Base-by-base conservation (phyloP, 2,113 vertebrate species). In the Nycticryphes semicollaris region DNA sequence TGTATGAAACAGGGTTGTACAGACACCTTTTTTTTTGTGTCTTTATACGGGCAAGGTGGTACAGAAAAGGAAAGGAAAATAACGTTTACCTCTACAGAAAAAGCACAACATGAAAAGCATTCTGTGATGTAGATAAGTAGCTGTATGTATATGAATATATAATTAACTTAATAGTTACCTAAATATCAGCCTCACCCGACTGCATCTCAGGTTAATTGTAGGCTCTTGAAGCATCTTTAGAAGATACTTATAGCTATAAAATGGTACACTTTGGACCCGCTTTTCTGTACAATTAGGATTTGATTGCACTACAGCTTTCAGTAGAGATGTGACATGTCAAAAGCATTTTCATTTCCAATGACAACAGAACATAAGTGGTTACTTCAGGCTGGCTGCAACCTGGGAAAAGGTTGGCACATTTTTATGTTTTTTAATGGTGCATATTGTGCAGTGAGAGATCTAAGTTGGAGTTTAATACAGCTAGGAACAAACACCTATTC, bases 351-450 rank as follows among this genome's bases (percentile, higher is more conserved):
- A 93, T 81, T 87, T 78, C 21, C 56, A 53, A 14, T 43, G 19
- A 64, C 60, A 69, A 75, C 39, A 78, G 51, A 87, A 43, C 14
- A 45, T 28, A 83, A 85, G 9, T 15, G 25, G 18, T 60, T 93
- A 27, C 54, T 85, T 6, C 57, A 54, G 90, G 47, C 30, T 86
- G 25, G 25, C 6, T 90, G 57, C 9, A 86, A 31, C 21, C 37
- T 30, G 11, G 14, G 48, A 39, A 63, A 73, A 74, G 1, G 10
- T 14, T 64, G 31, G 12, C 23, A 45, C 0, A 0, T 47, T 60
- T 90, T 59, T 17, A 6, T 20, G 6, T 4, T 25, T 70, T 91
- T 74, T 43, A 59, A 31, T 39, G 14, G 5, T n/a, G 10, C 5
- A 8, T 50, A 30, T n/a, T 74, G 25, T 45, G 11, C 10, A 74